Evolutionary conservation across 2,113 vertebrate genomes (phyloP), one percentile per base, ranked within the genome.

Genomic region (Haplochromis burtoni): DNA sequence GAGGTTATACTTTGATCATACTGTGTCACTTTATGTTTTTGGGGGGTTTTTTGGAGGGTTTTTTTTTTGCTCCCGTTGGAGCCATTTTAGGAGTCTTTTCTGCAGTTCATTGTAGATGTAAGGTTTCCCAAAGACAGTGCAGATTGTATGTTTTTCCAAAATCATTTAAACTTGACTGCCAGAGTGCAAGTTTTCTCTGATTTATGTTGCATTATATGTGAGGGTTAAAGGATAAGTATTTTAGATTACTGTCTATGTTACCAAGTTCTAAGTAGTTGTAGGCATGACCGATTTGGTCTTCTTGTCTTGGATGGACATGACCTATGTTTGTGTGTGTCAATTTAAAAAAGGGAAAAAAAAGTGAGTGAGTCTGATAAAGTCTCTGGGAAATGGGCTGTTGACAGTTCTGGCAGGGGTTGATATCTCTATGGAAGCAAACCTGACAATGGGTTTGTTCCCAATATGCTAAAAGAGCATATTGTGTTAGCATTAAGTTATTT

Each of bases 391-490:
- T 7, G 31, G 17, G 11, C 59, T 87, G 35, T 87, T 91, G 80
- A 90, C 51, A 51, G 87, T 91, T 86, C 78, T 89, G 81, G 80
- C 45, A 55, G 31, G 42, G 9, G 17, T 55, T 40, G n/a, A 31
- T 45, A 87, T 93, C 90, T 89, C 90, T 83, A 84, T 90, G 86
- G 83, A 91, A 87, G 88, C 86, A 59, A 80, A 88, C 80, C 73
- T 87, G 87, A 87, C 94, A 93, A 81, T 84, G 76, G 45, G 87
- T 85, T 45, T 68, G 86, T 91, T 93, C 80, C 49, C 42, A 59
- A 82, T 81, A 82, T 42, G 80, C 71, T 29, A 21, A 89, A 81
- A 88, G 71, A 90, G 81, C 81, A 85, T 49, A 85, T 42, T 59
- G 76, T 80, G 53, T 89, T 63, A 81, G 38, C 88, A 79, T 31